These are phyloP conservation scores for Radopholus similis DNA, from an alignment of 1,140 invertebrate genomes.

Conservation along the genomic window DNA sequence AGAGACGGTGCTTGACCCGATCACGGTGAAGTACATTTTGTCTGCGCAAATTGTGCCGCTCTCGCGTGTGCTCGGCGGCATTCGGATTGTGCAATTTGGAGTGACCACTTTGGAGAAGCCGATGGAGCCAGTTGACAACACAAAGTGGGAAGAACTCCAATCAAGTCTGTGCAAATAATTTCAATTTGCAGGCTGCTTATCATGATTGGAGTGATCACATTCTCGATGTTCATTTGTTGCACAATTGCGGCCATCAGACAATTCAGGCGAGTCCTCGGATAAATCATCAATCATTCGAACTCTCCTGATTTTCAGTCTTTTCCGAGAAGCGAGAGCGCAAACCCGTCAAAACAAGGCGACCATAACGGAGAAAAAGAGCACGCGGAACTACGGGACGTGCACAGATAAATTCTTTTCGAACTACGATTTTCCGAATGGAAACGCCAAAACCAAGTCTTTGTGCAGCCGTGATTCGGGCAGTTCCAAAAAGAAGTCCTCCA, in stretches of 20 bases:
- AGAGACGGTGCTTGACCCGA: constrained; percentile 17
- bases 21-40: constrained; percentile 51
- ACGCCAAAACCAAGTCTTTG: constrained; percentile 33
- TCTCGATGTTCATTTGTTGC: constrained; percentile 19
- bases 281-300: neutral
- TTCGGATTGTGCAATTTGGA: constrained; percentile 42
- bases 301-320: neutral
- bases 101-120: constrained; percentile 12
- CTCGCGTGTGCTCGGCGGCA: constrained; percentile 52
- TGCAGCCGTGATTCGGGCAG: constrained; percentile 12
- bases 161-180: no score
- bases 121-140: constrained; percentile 15
- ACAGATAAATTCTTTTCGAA: constrained; percentile 45
- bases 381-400: constrained; percentile 46
- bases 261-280: neutral
- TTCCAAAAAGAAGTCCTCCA: constrained; percentile 3
- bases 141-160: constrained; percentile 13
- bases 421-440: constrained; percentile 38
- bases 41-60: constrained; percentile 48
- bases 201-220: constrained; percentile 24
- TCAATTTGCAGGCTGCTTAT: constrained; percentile 19
- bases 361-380: constrained; percentile 25
- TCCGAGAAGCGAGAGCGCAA: neutral
- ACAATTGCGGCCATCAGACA: constrained; percentile 15
- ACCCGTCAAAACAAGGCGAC: constrained; percentile 12